Evolutionary conservation across 1,140 invertebrate species (phyloP).

Genomic region (Hermetia illucens): DNA sequence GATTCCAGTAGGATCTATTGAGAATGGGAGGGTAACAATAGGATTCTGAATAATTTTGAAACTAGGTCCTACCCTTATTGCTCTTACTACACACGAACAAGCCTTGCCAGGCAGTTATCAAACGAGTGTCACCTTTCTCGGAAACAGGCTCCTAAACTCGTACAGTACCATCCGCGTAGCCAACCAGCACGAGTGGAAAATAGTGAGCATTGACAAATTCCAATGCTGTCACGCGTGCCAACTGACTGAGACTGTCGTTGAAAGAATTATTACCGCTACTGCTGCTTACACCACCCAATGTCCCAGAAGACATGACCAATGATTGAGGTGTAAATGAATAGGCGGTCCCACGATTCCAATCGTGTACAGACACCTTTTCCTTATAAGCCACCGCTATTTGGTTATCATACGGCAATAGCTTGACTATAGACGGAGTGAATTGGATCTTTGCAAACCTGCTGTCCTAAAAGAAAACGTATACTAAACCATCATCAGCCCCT

Average conservation of each 20-base stretch:
- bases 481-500: too few species aligned
- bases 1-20: too few species aligned
- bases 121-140: conserved; percentile 6
- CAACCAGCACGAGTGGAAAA: conserved; percentile 35
- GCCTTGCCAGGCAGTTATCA: conserved; percentile 23
- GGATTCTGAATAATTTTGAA: too few species aligned
- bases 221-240: conserved; percentile 57
- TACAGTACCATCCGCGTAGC: conserved; percentile 36
- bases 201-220: conserved; percentile 86
- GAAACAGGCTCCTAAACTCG: conserved; percentile 26
- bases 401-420: conserved; percentile 82
- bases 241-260: neutral
- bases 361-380: conserved; percentile 50
- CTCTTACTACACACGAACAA: conserved; percentile 7
- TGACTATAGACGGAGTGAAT: conserved; percentile 58
- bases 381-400: conserved; percentile 74
- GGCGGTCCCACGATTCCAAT: conserved; percentile 18
- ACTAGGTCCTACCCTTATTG: neutral
- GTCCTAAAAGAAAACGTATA: too few species aligned
- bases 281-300: neutral
- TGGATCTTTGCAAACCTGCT: conserved; percentile 67
- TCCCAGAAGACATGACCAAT: too few species aligned
- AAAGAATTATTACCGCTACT: too few species aligned
- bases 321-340: conserved; percentile 13
- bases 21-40: too few species aligned